phyloP scores from a whole-genome alignment of 2,113 vertebrate species.

The Lophius piscatorius region DNA sequence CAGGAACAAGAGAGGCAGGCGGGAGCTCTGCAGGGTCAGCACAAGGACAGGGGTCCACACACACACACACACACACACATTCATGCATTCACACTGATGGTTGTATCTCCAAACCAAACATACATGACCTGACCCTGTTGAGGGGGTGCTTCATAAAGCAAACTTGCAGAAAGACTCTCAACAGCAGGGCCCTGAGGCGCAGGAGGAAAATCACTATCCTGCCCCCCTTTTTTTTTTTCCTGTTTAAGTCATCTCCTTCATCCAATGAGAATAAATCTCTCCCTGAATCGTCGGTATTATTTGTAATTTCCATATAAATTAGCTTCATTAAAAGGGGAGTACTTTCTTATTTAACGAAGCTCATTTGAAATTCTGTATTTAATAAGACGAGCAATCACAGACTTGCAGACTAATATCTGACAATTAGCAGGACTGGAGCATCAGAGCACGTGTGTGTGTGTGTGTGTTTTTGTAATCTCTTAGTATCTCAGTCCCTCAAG shows the following conservation, averaged over 20 bases:
- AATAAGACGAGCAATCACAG: slow-evolving; percentile 85
- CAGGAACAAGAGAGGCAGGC: slow-evolving; percentile 56
- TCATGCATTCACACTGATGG: slow-evolving; percentile 1
- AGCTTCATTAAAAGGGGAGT: slow-evolving; percentile 83
- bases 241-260: slow-evolving; percentile 54
- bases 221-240: slow-evolving; percentile 9
- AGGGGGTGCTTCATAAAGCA: slow-evolving; percentile 33
- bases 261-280: slow-evolving; percentile 76
- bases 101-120: slow-evolving; percentile 20
- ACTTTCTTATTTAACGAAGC: slow-evolving; percentile 82
- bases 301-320: slow-evolving; percentile 86
- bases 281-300: slow-evolving; percentile 76
- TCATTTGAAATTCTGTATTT: slow-evolving; percentile 86
- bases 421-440: slow-evolving; percentile 73
- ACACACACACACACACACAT: slow-evolving; percentile 43
- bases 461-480: slow-evolving; percentile 47
- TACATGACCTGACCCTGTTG: slow-evolving; percentile 27
- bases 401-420: slow-evolving; percentile 81
- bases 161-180: slow-evolving; percentile 30
- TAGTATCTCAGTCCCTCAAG: slow-evolving; percentile 46
- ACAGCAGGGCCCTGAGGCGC: neutral
- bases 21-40: slow-evolving; percentile 66
- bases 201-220: slow-evolving; percentile 23
- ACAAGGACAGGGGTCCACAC: slow-evolving; percentile 71
- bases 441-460: slow-evolving; percentile 23